Evolutionary conservation across 2,888 invertebrate genomes (phyloP).

Genomic region (Limnephilus rhombicus): DNA sequence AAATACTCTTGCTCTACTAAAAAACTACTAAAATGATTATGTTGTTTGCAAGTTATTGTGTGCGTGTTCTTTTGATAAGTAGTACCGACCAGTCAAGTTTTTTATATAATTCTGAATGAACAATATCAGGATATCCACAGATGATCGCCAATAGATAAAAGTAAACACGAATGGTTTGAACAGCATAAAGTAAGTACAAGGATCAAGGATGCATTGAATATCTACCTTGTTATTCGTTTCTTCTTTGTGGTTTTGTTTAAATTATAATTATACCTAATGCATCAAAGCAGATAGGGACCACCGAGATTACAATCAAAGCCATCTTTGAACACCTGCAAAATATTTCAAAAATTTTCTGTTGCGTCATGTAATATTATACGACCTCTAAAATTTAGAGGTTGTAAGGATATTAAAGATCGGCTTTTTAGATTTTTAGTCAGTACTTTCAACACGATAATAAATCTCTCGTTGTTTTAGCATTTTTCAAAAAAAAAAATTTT

Average conservation of each 20-base stretch:
- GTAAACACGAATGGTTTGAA: not conserved
- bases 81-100: not conserved
- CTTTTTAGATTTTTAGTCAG: too few species aligned
- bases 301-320: not conserved
- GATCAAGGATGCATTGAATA: not conserved
- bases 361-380: not conserved
- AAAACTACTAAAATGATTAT: too few species aligned
- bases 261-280: not conserved
- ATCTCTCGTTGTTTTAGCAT: too few species aligned
- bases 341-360: not conserved
- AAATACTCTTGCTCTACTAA: too few species aligned
- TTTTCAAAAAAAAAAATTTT: too few species aligned
- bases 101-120: not conserved
- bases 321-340: constrained; percentile 1
- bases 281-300: not conserved
- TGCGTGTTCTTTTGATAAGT: not conserved
- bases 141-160: not conserved
- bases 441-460: too few species aligned
- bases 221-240: not conserved
- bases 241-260: not conserved
- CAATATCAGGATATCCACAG: not conserved
- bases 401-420: not conserved
- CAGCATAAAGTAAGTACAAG: not conserved
- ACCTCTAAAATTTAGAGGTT: not conserved
- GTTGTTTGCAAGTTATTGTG: too few species aligned